Evolutionary conservation across 1,140 invertebrate genomes (phyloP).

Genomic region (Drosophila trapezifrons): DNA sequence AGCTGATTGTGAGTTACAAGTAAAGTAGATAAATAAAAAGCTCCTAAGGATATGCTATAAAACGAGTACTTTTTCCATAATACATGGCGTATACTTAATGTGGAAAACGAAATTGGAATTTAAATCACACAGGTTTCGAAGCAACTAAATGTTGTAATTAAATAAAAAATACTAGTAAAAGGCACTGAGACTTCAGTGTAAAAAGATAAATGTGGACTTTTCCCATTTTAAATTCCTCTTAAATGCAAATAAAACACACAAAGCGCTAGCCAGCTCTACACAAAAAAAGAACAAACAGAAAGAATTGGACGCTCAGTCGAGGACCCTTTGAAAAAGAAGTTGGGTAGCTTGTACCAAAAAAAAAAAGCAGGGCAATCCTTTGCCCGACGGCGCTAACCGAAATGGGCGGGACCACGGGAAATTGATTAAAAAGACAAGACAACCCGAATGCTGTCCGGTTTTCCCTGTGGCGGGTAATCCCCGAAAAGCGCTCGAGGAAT

Average conservation of each 20-base stretch:
- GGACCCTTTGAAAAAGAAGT: slow-evolving; percentile 23
- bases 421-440: slow-evolving; percentile 72
- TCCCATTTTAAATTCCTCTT: not conserved
- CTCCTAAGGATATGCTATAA: slow-evolving; percentile 15
- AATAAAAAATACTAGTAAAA: not conserved
- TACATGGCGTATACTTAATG: slow-evolving; percentile 19
- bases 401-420: slow-evolving; percentile 47
- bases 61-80: not conserved
- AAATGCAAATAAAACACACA: slow-evolving; percentile 17
- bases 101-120: not conserved
- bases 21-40: slow-evolving; percentile 21
- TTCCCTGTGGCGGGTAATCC: slow-evolving; percentile 46
- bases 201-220: not conserved
- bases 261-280: not conserved
- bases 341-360: slow-evolving; percentile 29
- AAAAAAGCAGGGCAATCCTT: slow-evolving; percentile 38
- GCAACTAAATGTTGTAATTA: not conserved
- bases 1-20: not conserved
- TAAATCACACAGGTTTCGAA: fast-evolving
- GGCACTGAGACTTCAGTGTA: not conserved
- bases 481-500: slow-evolving; percentile 10
- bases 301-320: slow-evolving; percentile 37
- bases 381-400: slow-evolving; percentile 40
- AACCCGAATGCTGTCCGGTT: slow-evolving; percentile 31
- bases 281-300: slow-evolving; percentile 25